Evolutionary conservation across 1,140 invertebrate genomes (phyloP).

Genomic region (Cotesia chilonis): DNA sequence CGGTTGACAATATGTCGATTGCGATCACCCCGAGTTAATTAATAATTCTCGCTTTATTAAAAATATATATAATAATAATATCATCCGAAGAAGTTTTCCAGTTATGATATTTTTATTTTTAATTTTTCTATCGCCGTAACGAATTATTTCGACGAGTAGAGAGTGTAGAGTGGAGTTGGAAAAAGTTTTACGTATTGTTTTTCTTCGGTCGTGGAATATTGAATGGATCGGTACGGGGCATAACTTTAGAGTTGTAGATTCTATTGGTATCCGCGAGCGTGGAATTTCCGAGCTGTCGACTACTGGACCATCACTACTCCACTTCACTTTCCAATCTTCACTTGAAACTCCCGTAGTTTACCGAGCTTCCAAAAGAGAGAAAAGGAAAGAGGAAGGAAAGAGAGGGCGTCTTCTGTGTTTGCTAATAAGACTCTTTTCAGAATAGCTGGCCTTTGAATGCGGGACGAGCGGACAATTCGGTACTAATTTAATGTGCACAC

Average conservation of each 20-base stretch:
- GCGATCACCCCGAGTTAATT: no score
- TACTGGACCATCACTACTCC: not conserved
- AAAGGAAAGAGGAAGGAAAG: not conserved
- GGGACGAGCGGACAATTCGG: slow-evolving; percentile 43
- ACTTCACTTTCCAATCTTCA: not conserved
- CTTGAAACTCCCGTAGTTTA: not conserved
- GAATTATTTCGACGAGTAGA: not conserved
- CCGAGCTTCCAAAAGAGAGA: no score
- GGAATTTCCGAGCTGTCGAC: not conserved
- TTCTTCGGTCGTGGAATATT: slow-evolving; percentile 13
- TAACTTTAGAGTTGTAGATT: not conserved
- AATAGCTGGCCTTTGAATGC: slow-evolving; percentile 44
- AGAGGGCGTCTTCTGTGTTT: slow-evolving; percentile 34
- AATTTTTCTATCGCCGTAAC: slow-evolving; percentile 7
- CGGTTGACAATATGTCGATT: no score
- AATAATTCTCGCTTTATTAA: slow-evolving; percentile 2
- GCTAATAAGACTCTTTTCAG: slow-evolving; percentile 52
- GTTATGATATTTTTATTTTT: not conserved
- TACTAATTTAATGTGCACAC: slow-evolving; percentile 48
- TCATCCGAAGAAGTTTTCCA: not conserved
- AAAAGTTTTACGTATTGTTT: slow-evolving; percentile 29
- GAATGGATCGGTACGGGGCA: not conserved
- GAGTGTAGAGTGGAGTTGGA: not conserved
- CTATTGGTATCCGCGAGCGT: not conserved
- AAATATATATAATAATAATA: no score